A percentile compares a stretch with the other conserved stretches of the same genome.
phyloP scores from a whole-genome alignment of 35 echinoderm and acorn worm species.

The Lytechinus variegatus region DNA sequence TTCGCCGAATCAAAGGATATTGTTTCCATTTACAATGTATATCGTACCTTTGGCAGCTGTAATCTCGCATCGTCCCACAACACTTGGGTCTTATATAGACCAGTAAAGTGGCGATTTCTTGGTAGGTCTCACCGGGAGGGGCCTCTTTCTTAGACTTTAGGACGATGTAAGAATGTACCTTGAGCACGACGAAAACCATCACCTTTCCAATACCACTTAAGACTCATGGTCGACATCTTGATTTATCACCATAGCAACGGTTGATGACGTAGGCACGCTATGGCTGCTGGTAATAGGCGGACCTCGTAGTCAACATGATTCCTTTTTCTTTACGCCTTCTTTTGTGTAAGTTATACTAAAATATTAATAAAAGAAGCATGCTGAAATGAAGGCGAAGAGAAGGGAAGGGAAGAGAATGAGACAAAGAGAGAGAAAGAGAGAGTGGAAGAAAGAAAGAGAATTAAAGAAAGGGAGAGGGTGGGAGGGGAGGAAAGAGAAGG shows the following conservation, averaged over 20 bases:
- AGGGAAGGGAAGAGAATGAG: neutral
- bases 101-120: neutral
- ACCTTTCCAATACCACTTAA: constrained; percentile 30
- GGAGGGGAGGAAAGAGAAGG: neutral
- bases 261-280: constrained; percentile 1
- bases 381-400: neutral
- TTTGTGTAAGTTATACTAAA: neutral
- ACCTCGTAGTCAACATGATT: neutral
- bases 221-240: constrained; percentile 20
- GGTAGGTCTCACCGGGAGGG: neutral
- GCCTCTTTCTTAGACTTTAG: neutral
- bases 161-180: neutral
- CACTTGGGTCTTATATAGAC: neutral
- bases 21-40: neutral
- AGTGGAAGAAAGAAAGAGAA: too few relatives aligned
- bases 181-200: neutral
- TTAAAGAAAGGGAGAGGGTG: neutral
- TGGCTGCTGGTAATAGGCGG: neutral
- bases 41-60: neutral
- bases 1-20: neutral
- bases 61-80: too few relatives aligned
- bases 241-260: constrained; percentile 29
- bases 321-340: neutral
- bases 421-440: too few relatives aligned
- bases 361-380: neutral